Conservation (phyloP, 2,888 invertebrate species). For the Scaptomyza cyrtandrae region DNA sequence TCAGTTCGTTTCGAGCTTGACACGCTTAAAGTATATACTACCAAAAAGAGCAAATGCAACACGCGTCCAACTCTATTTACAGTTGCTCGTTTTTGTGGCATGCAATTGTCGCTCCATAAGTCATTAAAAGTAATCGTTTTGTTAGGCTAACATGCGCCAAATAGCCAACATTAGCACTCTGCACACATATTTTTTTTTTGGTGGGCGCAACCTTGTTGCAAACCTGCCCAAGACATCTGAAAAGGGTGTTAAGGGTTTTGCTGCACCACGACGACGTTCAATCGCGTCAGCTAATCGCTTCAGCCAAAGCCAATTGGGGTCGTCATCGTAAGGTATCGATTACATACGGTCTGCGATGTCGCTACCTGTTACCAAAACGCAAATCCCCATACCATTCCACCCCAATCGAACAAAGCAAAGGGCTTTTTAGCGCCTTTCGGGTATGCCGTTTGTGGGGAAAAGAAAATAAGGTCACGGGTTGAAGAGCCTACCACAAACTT, state of each 20-base stretch:
- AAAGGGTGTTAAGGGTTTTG: neutral
- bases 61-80: slow-evolving; percentile 12
- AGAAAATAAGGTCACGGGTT: slow-evolving; percentile 68
- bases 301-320: slow-evolving; percentile 50
- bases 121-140: slow-evolving; percentile 78
- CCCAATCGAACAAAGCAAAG: neutral
- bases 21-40: neutral
- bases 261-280: slow-evolving; percentile 6
- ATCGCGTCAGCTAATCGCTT: slow-evolving; percentile 48
- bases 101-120: slow-evolving; percentile 74
- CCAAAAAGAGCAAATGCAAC: neutral
- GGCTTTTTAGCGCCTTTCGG: slow-evolving; percentile 33
- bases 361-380: slow-evolving; percentile 61
- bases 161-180: slow-evolving; percentile 73
- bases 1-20: neutral
- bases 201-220: slow-evolving; percentile 67
- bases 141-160: slow-evolving; percentile 74
- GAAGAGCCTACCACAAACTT: slow-evolving; percentile 70
- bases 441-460: no score
- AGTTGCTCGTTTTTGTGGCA: slow-evolving; percentile 39
- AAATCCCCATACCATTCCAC: neutral
- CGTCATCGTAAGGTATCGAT: slow-evolving; percentile 64
- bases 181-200: slow-evolving; percentile 34
- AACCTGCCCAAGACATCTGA: slow-evolving; percentile 3
- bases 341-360: slow-evolving; percentile 62